phyloP scores from a whole-genome alignment of 2,113 vertebrate species.

The Arizona elegans region DNA sequence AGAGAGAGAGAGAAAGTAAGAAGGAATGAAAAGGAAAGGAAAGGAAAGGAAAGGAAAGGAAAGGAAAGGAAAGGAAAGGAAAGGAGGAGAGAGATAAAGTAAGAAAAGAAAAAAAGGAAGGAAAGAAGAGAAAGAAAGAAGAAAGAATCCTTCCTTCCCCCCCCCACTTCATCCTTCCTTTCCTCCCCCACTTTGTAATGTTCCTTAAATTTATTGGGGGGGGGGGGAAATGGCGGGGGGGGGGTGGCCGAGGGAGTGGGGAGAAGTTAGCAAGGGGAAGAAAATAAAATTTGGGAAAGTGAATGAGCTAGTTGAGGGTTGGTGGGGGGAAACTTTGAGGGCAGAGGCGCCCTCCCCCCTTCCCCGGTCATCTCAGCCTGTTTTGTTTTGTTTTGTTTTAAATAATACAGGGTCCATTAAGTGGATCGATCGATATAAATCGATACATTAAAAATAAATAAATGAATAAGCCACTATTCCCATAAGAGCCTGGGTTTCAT shows the following conservation, averaged over 20 bases:
- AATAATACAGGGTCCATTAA: background rate
- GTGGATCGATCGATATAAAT: background rate
- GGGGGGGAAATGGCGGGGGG: too few species aligned
- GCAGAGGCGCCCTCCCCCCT: background rate
- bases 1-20: too few species aligned
- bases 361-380: background rate
- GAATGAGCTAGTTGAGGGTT: background rate
- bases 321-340: fast-evolving
- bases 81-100: too few species aligned
- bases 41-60: too few species aligned
- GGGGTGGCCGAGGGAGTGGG: too few species aligned
- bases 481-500: background rate
- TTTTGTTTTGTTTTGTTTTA: background rate
- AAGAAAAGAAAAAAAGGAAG: too few species aligned
- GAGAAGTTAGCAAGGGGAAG: background rate
- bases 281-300: background rate
- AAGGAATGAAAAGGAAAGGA: too few species aligned
- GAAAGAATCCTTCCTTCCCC: too few species aligned
- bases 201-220: background rate
- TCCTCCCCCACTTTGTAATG: background rate
- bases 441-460: background rate
- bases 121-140: too few species aligned
- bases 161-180: too few species aligned
- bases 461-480: background rate
- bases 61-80: too few species aligned